Evolutionary conservation across 2,888 invertebrate genomes (phyloP), one percentile per base, ranked within the genome.

Genomic region (Tinea trinotella): DNA sequence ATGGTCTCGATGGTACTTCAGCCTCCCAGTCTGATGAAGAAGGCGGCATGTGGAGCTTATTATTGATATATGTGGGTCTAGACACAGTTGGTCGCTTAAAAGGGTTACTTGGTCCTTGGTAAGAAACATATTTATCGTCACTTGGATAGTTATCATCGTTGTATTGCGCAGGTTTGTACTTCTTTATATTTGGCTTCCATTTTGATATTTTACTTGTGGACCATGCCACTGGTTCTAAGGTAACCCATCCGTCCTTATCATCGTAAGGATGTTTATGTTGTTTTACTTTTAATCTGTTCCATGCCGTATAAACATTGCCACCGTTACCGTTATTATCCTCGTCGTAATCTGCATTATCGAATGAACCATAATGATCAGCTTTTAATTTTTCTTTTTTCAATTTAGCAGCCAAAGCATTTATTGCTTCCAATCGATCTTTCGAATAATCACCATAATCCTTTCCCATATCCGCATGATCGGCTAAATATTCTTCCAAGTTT

Each of bases 171-270:
- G 78, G 81, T 62, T 87, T 85, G 64, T 88, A 87, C 56, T 87
- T 80, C 58, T 87, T 87, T 6, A 87, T 78, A 59, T 89, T 90
- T 0, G 91, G 89, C 65, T 92, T 91, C 93, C 93, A 93, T 71
- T 93, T 93, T 1, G 93, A 92, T 58, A 93, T 91, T 76, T 93
- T 93, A 61, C 93, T 92, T 9, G 91, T 88, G 0, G 93, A 92
- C 93, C 93, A 93, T 0, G 93, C 93, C 3, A 93, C 88, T 3
- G 90, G 92, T 59, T 93, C 93, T 55, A 93, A 71, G 1, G 91
- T 90, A 0, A 93, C 92, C 93, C 93, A 93, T 0, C 92, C 93
- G 55, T 90, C 90, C 63, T 90, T 89, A 59, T 93, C 91, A 56
- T 92, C 91, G 58, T 86, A 89, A 0, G 90, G 89, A 63, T 88